phyloP scores from a whole-genome alignment of 2,888 invertebrate species.

The Pantelozetes paolii region DNA sequence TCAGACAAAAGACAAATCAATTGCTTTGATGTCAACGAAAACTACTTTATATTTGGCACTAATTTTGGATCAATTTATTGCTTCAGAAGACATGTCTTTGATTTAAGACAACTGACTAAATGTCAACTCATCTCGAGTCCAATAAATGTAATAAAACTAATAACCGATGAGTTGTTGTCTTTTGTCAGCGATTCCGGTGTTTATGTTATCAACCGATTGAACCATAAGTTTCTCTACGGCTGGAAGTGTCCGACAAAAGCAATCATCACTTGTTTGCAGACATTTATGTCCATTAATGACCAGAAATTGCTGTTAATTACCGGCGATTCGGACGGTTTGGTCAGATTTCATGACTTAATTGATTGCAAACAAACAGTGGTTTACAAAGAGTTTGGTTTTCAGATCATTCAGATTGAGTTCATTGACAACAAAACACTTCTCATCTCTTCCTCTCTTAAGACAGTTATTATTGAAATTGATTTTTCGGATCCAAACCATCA shows the following conservation, averaged over 20 bases:
- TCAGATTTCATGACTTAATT: not conserved
- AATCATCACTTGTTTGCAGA: not conserved
- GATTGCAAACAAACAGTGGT: not conserved
- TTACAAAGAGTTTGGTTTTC: slow-evolving; percentile 19
- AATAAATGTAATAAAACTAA: slow-evolving; percentile 11
- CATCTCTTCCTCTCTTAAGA: not conserved
- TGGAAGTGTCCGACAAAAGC: slow-evolving; percentile 34
- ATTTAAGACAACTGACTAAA: not conserved
- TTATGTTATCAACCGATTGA: slow-evolving; percentile 3
- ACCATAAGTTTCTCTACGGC: slow-evolving; percentile 16
- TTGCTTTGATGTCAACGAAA: slow-evolving; percentile 24
- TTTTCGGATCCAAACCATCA: not conserved
- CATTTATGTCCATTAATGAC: slow-evolving; percentile 5
- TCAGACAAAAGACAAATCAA: not conserved
- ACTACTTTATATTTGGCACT: slow-evolving; percentile 6
- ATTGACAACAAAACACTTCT: slow-evolving; percentile 5
- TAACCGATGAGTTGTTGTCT: slow-evolving; percentile 16
- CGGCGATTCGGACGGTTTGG: slow-evolving; percentile 16
- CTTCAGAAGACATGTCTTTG: not conserved
- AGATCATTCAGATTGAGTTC: slow-evolving; percentile 19
- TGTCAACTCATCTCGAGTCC: slow-evolving; percentile 12
- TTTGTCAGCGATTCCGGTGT: slow-evolving; percentile 17
- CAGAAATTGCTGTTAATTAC: slow-evolving; percentile 6
- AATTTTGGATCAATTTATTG: not conserved
- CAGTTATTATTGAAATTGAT: slow-evolving; percentile 2